A percentile compares a stretch with the other conserved stretches of the same genome.
These are phyloP conservation scores for Oncopodura yosiiana DNA, from an alignment of 1,140 invertebrate genomes.

Conservation along the genomic window DNA sequence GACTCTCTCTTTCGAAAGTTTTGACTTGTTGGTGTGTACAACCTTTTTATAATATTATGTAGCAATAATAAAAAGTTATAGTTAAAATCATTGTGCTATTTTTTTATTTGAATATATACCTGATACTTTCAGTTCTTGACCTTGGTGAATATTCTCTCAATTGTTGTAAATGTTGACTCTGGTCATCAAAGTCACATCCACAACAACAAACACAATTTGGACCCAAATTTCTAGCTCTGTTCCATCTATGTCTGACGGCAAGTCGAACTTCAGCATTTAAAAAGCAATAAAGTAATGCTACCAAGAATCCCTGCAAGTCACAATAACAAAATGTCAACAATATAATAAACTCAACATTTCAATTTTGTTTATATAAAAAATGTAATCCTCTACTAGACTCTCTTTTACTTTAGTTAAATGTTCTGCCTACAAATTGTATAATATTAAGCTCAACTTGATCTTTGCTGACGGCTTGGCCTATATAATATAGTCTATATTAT, in stretches of 20 bases:
- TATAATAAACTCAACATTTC: no score
- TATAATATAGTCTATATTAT: no score
- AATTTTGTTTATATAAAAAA: no score
- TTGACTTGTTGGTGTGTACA: neutral
- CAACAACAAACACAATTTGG: constrained; percentile 11
- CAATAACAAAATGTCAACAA: no score
- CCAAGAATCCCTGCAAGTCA: constrained; percentile 68
- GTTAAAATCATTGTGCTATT: neutral
- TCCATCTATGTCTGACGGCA: constrained; percentile 66
- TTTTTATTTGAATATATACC: no score
- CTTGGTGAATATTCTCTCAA: constrained; percentile 59
- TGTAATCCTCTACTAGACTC: no score
- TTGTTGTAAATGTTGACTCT: neutral
- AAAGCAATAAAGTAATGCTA: constrained; percentile 83
- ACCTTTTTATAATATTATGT: neutral
- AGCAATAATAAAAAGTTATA: neutral
- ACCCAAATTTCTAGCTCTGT: constrained; percentile 39
- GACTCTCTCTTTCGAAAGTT: neutral
- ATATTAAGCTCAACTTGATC: no score
- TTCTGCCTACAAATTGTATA: no score
- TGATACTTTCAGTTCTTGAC: constrained; percentile 68
- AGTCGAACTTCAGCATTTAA: constrained; percentile 84
- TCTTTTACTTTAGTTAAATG: no score
- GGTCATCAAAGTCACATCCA: constrained; percentile 10
- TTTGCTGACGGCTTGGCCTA: no score